A percentile compares a stretch with the other conserved stretches of the same genome.
These are phyloP conservation scores for Pristionchus pacificus DNA, from an alignment of 1,140 invertebrate genomes.

Conservation along the genomic window DNA sequence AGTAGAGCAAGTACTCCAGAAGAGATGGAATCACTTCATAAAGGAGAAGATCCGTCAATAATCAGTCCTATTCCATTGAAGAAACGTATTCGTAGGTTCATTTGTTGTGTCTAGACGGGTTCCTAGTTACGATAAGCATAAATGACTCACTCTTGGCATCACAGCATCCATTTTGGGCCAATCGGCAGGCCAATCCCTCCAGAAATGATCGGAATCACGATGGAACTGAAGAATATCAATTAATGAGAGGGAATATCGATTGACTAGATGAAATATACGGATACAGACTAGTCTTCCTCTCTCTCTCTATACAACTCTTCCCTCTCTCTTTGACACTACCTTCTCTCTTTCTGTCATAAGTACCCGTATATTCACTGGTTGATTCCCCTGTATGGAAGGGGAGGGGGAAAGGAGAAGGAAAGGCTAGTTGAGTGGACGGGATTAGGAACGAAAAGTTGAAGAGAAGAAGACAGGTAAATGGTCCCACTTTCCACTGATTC, in stretches of 20 bases:
- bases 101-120: too few species aligned
- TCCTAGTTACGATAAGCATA: too few species aligned
- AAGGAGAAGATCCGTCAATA: too few species aligned
- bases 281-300: slow-evolving; percentile 7
- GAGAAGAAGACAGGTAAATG: too few species aligned
- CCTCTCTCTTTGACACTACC: background rate
- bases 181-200: slow-evolving; percentile 53
- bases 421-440: too few species aligned
- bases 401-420: background rate
- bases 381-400: too few species aligned
- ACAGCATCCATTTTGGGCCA: slow-evolving; percentile 56
- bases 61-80: too few species aligned
- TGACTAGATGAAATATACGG: slow-evolving; percentile 11
- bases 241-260: slow-evolving; percentile 18
- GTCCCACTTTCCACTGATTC: too few species aligned
- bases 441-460: too few species aligned
- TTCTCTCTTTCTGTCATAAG: background rate
- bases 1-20: background rate
- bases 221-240: slow-evolving; percentile 50
- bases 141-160: slow-evolving; percentile 50
- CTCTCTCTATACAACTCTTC: background rate
- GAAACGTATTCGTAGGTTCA: too few species aligned
- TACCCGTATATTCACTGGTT: too few species aligned
- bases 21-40: too few species aligned
- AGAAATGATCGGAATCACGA: slow-evolving; percentile 49